These are phyloP conservation scores for Diabrotica undecimpunctata DNA, from an alignment of 1,140 invertebrate species.

Conservation along the genomic window DNA sequence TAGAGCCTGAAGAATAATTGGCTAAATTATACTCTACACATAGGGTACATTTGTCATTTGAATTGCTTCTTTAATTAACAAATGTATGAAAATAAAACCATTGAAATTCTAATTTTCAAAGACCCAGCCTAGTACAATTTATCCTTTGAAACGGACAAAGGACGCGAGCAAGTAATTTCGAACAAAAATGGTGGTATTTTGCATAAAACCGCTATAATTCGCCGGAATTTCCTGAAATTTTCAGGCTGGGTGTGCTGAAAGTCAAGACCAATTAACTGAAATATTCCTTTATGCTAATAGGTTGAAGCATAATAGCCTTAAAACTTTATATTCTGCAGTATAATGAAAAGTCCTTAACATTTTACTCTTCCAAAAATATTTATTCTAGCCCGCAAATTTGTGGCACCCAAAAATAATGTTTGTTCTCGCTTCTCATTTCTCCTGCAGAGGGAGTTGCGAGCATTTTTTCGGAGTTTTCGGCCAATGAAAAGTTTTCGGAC, in stretches of 20 bases:
- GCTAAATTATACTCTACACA: conserved; percentile 7
- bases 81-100: conserved; percentile 16
- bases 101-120: conserved; percentile 20
- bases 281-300: conserved; percentile 48
- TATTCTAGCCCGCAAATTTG: conserved; percentile 49
- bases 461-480: conserved; percentile 46
- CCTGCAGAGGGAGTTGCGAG: conserved; percentile 41
- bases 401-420: conserved; percentile 50
- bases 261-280: conserved; percentile 44
- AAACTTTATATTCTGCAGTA: conserved; percentile 46
- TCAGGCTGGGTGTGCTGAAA: conserved; percentile 30
- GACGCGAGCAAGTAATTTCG: conserved; percentile 25
- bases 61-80: conserved; percentile 21
- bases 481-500: conserved; percentile 45
- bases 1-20: background rate
- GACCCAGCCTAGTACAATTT: conserved; percentile 19
- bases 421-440: conserved; percentile 39
- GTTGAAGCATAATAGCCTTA: conserved; percentile 44
- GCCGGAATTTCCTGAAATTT: conserved; percentile 37
- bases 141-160: conserved; percentile 26
- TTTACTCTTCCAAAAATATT: conserved; percentile 50
- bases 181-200: conserved; percentile 31
- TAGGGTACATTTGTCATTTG: conserved; percentile 10
- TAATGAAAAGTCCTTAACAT: conserved; percentile 50
- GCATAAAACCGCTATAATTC: conserved; percentile 40